phyloP scores from a whole-genome alignment of 2,888 invertebrate genomes.

The Lypha dubia region DNA sequence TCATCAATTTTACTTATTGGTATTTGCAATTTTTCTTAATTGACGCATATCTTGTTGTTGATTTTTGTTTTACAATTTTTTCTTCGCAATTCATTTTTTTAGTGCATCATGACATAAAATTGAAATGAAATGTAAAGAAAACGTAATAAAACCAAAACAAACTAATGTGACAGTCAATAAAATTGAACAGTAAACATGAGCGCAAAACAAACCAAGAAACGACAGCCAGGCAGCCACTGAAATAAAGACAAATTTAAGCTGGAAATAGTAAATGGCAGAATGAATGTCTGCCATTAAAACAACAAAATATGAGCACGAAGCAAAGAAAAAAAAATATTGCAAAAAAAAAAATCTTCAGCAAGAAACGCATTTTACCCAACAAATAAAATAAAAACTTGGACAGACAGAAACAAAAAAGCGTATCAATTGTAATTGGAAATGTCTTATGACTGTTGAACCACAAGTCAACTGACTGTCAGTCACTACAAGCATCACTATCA shows the following conservation, averaged over 20 bases:
- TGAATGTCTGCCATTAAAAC: too few relatives aligned
- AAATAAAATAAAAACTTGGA: neutral
- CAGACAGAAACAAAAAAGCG: slow-evolving; percentile 39
- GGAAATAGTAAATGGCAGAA: slow-evolving; percentile 10
- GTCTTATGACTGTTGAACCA: slow-evolving; percentile 80
- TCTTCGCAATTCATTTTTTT: slow-evolving; percentile 28
- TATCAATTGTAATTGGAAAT: slow-evolving; percentile 80
- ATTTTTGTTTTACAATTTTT: neutral
- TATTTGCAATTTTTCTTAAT: slow-evolving; percentile 73
- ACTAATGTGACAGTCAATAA: slow-evolving; percentile 43
- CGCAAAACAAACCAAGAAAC: neutral
- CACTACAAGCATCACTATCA: neutral
- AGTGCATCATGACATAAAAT: slow-evolving; percentile 39
- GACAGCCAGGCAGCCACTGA: neutral
- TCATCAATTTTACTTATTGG: slow-evolving; percentile 64
- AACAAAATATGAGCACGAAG: slow-evolving; percentile 48
- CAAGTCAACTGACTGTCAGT: slow-evolving; percentile 60
- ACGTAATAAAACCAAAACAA: slow-evolving; percentile 45
- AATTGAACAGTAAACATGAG: slow-evolving; percentile 37
- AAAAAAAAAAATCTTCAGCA: slow-evolving; percentile 20
- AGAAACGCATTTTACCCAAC: too few relatives aligned
- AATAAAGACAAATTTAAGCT: slow-evolving; percentile 48
- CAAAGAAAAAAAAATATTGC: neutral
- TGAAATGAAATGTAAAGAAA: slow-evolving; percentile 50
- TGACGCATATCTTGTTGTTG: slow-evolving; percentile 51